A percentile compares a stretch with the other conserved stretches of the same genome.
These are phyloP conservation scores for Whitmania pigra DNA, from an alignment of 1,140 invertebrate species.

Conservation along the genomic window DNA sequence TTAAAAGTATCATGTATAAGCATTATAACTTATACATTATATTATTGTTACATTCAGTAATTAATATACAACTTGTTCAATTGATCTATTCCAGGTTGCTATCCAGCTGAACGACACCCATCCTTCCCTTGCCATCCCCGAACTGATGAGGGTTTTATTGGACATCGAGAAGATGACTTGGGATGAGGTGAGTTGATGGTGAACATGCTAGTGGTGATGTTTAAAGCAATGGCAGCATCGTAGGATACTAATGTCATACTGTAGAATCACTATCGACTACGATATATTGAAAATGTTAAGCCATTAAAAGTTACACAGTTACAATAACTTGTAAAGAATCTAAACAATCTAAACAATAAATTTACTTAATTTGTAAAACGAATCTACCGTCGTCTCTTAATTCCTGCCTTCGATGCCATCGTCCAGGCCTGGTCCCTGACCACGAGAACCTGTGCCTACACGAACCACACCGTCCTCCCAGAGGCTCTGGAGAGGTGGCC, in stretches of 20 bases:
- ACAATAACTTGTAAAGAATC: no score
- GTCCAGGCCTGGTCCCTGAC: slow-evolving; percentile 80
- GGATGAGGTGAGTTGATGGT: slow-evolving; percentile 52
- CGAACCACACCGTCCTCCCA: slow-evolving; percentile 58
- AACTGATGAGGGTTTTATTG: slow-evolving; percentile 85
- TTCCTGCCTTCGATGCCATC: neutral
- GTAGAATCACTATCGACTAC: no score
- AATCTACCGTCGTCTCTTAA: no score
- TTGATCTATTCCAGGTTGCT: slow-evolving; percentile 55
- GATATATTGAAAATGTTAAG: no score
- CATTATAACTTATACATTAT: no score
- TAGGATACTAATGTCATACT: no score
- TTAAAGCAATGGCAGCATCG: no score
- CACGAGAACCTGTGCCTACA: slow-evolving; percentile 56
- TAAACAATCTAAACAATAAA: no score
- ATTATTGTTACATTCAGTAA: no score
- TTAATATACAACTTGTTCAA: neutral
- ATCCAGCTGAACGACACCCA: slow-evolving; percentile 99
- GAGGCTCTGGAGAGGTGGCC: slow-evolving; percentile 97
- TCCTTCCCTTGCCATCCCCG: slow-evolving; percentile 92
- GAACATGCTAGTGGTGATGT: neutral
- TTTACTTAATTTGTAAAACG: no score
- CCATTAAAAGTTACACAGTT: no score
- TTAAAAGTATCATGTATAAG: no score
- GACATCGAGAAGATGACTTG: slow-evolving; percentile 82